Conservation (phyloP, 1,140 invertebrate genomes). For the Papilio helenus region DNA sequence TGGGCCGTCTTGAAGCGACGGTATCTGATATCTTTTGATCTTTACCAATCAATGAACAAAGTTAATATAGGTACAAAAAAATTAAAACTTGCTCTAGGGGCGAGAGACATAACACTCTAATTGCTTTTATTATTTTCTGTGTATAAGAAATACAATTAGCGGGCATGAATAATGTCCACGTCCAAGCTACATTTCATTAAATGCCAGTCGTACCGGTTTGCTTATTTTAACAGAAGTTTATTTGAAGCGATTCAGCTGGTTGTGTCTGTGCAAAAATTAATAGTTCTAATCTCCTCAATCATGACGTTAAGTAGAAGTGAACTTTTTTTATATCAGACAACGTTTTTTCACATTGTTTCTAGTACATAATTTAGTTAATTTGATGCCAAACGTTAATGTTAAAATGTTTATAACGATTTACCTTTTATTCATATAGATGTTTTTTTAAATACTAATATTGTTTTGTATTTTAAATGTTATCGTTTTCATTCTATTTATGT, state of each 20-base stretch:
- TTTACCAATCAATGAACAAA: constrained; percentile 57
- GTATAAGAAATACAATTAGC: constrained; percentile 57
- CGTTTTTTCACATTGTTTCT: not conserved
- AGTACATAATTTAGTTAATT: not conserved
- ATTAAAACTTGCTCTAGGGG: constrained; percentile 48
- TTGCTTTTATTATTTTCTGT: constrained; percentile 60
- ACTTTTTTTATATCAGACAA: not conserved
- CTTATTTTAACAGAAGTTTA: constrained; percentile 32
- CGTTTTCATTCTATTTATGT: not conserved
- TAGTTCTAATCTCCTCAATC: constrained; percentile 34
- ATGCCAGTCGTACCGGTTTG: constrained; percentile 55
- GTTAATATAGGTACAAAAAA: constrained; percentile 53
- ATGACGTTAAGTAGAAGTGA: constrained; percentile 29
- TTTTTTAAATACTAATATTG: not conserved
- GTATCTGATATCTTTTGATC: constrained; percentile 53
- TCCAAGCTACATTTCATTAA: constrained; percentile 54
- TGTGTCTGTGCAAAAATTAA: constrained; percentile 28
- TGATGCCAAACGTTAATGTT: not conserved
- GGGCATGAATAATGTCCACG: constrained; percentile 54
- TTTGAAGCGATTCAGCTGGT: constrained; percentile 34
- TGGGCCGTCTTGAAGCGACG: constrained; percentile 38
- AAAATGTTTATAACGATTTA: not conserved
- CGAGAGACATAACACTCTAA: constrained; percentile 54
- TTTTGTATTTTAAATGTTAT: not conserved
- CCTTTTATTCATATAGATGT: not conserved